Evolutionary conservation across 1,140 invertebrate genomes (phyloP).

Genomic region (Scaptomyza hsui): DNA sequence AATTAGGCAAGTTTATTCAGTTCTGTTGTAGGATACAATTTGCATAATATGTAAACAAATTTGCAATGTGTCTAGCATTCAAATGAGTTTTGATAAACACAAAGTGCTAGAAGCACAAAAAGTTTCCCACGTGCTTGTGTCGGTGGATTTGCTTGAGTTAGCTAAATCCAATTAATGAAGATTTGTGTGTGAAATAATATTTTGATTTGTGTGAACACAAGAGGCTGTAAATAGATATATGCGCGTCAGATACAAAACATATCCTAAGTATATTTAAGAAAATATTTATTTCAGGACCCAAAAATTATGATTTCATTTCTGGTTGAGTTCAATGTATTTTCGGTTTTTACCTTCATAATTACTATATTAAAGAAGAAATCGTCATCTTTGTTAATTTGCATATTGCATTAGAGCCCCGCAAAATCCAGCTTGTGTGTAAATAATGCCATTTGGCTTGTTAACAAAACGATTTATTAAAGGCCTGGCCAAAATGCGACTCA

Average conservation of each 20-base stretch:
- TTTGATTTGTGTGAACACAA: too few relatives aligned
- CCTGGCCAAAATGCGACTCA: slow-evolving; percentile 27
- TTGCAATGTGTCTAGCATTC: slow-evolving; percentile 6
- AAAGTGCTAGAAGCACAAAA: not conserved
- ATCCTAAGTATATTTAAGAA: too few relatives aligned
- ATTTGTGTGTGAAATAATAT: not conserved
- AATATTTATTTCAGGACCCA: too few relatives aligned
- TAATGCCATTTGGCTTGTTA: slow-evolving; percentile 22
- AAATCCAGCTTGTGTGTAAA: slow-evolving; percentile 12
- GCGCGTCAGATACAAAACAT: too few relatives aligned
- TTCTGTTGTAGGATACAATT: slow-evolving; percentile 8
- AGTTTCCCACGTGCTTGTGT: not conserved
- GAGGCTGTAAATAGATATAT: too few relatives aligned
- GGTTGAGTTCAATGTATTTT: not conserved
- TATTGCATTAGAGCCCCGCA: slow-evolving; percentile 13
- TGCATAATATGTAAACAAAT: slow-evolving; percentile 16
- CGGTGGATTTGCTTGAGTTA: not conserved
- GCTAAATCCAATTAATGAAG: not conserved
- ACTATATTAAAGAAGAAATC: slow-evolving; percentile 9
- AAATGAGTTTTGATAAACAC: slow-evolving; percentile 10
- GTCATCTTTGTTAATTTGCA: slow-evolving; percentile 8
- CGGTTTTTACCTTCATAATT: not conserved
- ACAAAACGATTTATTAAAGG: slow-evolving; percentile 1
- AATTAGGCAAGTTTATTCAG: slow-evolving; percentile 16
- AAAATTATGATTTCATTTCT: not conserved